Base-by-base conservation (phyloP, 2,113 vertebrate species). In the Meleagris gallopavo region DNA sequence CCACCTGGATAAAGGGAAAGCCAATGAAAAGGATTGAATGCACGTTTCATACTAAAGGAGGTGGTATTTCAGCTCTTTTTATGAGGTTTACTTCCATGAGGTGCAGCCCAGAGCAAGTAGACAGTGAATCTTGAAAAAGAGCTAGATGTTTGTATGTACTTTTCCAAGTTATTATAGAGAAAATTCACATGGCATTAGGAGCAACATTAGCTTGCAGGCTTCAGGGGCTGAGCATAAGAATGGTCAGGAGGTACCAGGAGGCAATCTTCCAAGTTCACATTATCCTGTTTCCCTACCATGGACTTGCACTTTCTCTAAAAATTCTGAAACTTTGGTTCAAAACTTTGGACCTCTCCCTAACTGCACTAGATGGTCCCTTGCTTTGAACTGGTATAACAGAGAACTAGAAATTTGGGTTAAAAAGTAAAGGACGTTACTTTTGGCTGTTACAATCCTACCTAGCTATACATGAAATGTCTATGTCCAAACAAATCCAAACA, bases 201-300 rank as follows among this genome's bases (percentile, higher is more conserved):
- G 19, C 4, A 60, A 36, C 8, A 6, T 43, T 67, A 64, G 5
- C 38, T 74, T 46, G 76, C 24, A 41, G 62, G 34, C 10, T 77
- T 77, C n/a, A 60, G 32, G 25, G 13, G 73, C 9, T 50, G 38
- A 83, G 27, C 55, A 61, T 78, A 81, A 1, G 1, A 71, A 40
- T 60, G 80, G 70, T 41, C 34, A 43, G 70, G 60, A 70, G 13
- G 22, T 3, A 73, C 32, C 30, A n/a, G n/a, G n/a, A n/a, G n/a
- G n/a, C n/a, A n/a, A n/a, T n/a, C n/a, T n/a, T n/a, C n/a, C n/a
- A 19, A 46, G 4, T 0, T 0, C 20, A 14, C 2, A 3, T 67
- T 66, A 55, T 74, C 55, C 34, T 61, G 0, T 60, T 90, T 74
- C 10, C 15, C 30, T 81, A 29, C 17, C 34, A 30, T 9, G 10